These are phyloP conservation scores for Meloe dianella DNA, from an alignment of 2,888 invertebrate genomes.

Conservation along the genomic window DNA sequence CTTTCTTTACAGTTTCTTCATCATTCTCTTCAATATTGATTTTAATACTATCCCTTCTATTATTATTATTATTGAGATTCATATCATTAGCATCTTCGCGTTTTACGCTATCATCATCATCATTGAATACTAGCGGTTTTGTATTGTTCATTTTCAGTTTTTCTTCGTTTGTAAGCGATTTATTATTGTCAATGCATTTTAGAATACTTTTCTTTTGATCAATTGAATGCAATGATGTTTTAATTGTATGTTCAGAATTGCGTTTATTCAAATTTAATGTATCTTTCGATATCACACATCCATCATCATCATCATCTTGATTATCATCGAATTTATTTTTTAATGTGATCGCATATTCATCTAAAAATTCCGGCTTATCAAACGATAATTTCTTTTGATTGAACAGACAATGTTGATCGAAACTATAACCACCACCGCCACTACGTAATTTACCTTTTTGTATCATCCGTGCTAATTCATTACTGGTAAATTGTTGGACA, in stretches of 20 bases:
- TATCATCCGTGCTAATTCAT: slow-evolving; percentile 61
- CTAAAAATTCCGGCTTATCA: slow-evolving; percentile 56
- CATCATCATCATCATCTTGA: slow-evolving; percentile 37
- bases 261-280: slow-evolving; percentile 55
- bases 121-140: slow-evolving; percentile 8
- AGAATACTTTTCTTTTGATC: slow-evolving; percentile 56
- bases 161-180: slow-evolving; percentile 43
- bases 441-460: slow-evolving; percentile 60
- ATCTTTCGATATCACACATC: slow-evolving; percentile 54
- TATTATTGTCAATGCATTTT: slow-evolving; percentile 51
- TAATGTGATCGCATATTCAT: slow-evolving; percentile 54
- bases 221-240: slow-evolving; percentile 38
- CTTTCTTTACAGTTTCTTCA: slow-evolving; percentile 43
- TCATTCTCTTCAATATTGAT: slow-evolving; percentile 37
- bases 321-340: slow-evolving; percentile 50
- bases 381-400: slow-evolving; percentile 56
- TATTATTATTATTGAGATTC: slow-evolving; percentile 38
- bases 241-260: slow-evolving; percentile 56
- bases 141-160: slow-evolving; percentile 48
- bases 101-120: slow-evolving; percentile 32
- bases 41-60: slow-evolving; percentile 42
- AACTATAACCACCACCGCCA: slow-evolving; percentile 51
- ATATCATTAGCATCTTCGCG: slow-evolving; percentile 6
- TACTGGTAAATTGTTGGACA: slow-evolving; percentile 56
- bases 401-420: slow-evolving; percentile 53